Evolutionary conservation across 1,140 invertebrate species (phyloP).

Genomic region (Papilio polyxenes): DNA sequence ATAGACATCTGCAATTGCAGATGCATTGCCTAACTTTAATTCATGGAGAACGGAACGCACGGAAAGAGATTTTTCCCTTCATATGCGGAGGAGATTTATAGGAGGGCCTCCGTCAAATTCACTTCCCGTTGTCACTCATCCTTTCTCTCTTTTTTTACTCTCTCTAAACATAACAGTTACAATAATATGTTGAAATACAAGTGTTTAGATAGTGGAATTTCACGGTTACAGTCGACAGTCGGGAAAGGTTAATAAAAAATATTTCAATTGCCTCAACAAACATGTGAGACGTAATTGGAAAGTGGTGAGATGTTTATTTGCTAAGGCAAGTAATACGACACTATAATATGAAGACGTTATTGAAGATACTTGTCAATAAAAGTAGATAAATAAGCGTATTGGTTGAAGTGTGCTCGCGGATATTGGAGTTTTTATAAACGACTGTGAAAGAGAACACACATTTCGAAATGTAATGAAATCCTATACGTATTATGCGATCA

Average conservation of each 20-base stretch:
- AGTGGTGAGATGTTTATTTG: not conserved
- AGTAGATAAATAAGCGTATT: slow-evolving; percentile 10
- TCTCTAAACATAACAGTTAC: no score
- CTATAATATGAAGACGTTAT: slow-evolving; percentile 26
- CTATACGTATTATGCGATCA: not conserved
- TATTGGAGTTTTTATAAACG: slow-evolving; percentile 21
- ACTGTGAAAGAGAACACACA: not conserved
- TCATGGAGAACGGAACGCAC: no score
- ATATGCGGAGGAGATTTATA: no score
- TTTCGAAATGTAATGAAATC: not conserved
- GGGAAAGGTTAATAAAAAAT: not conserved
- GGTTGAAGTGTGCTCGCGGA: slow-evolving; percentile 12
- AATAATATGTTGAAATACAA: no score
- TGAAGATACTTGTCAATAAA: slow-evolving; percentile 10
- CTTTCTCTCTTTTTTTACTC: no score
- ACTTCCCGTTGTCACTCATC: no score
- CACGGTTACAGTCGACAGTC: not conserved
- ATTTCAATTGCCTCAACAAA: not conserved
- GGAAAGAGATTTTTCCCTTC: no score
- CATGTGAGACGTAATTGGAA: not conserved
- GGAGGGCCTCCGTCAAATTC: no score
- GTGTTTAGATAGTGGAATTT: no score
- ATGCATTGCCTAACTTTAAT: no score
- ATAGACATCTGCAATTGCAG: no score
- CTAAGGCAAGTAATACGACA: slow-evolving; percentile 13